Conservation (phyloP, 2,797 vertebrate species). For the Myiothlypis coronata region DNA sequence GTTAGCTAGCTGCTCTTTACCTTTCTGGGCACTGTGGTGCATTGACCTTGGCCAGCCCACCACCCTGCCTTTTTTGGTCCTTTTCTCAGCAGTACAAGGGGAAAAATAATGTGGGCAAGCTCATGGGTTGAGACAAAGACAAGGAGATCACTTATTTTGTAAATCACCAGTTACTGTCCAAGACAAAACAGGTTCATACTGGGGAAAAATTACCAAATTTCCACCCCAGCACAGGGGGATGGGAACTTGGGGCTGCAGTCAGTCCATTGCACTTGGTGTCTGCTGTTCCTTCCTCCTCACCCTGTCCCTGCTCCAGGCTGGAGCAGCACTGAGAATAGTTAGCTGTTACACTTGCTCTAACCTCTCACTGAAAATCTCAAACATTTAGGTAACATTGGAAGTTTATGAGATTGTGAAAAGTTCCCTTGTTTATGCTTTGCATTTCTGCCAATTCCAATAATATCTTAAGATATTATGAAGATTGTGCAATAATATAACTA, state of each 20-base stretch:
- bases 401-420: not conserved
- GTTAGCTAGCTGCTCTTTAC: not conserved
- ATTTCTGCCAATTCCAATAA: not conserved
- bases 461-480: not conserved
- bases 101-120: not conserved
- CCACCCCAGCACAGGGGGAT: accelerated
- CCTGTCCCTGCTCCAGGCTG: not conserved
- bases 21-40: not conserved
- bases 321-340: not conserved
- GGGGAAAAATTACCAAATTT: not conserved
- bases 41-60: not conserved
- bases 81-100: not conserved
- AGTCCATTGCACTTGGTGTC: not conserved
- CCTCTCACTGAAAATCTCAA: not conserved
- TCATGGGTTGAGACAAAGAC: not conserved
- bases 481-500: not conserved
- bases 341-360: not conserved
- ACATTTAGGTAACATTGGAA: not conserved
- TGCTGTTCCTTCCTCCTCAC: not conserved
- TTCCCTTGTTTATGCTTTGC: not conserved
- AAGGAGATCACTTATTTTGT: not conserved
- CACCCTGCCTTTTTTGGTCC: accelerated
- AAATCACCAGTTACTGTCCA: not conserved
- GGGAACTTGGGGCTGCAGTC: accelerated
- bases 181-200: not conserved